Base-by-base conservation (phyloP, 2,113 vertebrate species). In the Picathartes gymnocephalus region DNA sequence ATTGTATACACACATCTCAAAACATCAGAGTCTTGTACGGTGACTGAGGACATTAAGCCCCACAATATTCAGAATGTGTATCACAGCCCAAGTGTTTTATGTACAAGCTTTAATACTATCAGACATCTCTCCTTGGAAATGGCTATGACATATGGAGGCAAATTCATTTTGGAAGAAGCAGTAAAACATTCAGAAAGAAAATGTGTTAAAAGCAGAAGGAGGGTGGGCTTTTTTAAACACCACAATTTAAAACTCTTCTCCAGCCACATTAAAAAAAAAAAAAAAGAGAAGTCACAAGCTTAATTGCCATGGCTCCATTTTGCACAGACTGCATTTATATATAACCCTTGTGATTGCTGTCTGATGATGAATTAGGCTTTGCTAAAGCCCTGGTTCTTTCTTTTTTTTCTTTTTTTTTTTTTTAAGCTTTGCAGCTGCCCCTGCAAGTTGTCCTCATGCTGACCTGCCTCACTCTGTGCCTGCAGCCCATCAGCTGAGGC, bases 321-420 rank as follows among this genome's bases (percentile, higher is more conserved):
- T 81, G 65, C 42, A 80, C 70, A 84, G 51, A 53, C 39, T 68
- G 45, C 56, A 81, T 81, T 92, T 86, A 68, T 57, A 57, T 62
- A 9, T 47, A 83, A 90, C 37, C 60, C 64, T 66, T 86, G 64
- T 86, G 82, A 93, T 83, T 93, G 61, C 74, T 90, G 69, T 39
- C 88, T 96, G 82, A 28, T 88, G 94, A 90, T 61, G 76, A 88
- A 95, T 94, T 93, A 74, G 78, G 64, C 42, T 86, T 86, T 70
- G 19, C 68, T 93, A 53, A 77, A 83, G 50, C 22, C 45, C 27
- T 76, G 23, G 6, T 44, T 58, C 21, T 51, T 35, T 47, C 10
- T 60, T 9, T 25, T 50, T 48, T n/a, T 11, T 5, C 15, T 19
- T 33, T 37, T 61, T 73, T 61, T 6, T 19, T 33, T 37, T 61